These are phyloP conservation scores for Gymnoscopelus microlampas DNA, from an alignment of 2,797 vertebrate species.

Conservation along the genomic window DNA sequence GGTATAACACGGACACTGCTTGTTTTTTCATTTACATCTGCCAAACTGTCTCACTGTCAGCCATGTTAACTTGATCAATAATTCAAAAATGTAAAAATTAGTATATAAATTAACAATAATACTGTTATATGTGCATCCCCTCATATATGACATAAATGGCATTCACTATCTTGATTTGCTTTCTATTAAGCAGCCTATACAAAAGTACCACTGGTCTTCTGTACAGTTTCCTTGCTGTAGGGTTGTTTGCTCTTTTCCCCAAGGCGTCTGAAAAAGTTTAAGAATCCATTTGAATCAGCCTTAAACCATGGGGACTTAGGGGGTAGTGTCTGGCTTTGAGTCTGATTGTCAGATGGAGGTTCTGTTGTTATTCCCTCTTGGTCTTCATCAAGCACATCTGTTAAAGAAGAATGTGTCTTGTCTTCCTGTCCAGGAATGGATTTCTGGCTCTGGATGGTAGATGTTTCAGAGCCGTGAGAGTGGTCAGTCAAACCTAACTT, in stretches of 20 bases:
- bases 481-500: conserved; percentile 49
- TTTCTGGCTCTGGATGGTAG: conserved; percentile 26
- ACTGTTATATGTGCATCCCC: background rate
- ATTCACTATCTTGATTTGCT: background rate
- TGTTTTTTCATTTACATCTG: conserved; percentile 10
- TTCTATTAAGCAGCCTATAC: background rate
- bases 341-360: conserved; percentile 12
- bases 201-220: conserved; percentile 31
- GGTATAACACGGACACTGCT: conserved; percentile 32
- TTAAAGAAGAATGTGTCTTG: conserved; percentile 17
- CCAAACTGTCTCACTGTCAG: background rate
- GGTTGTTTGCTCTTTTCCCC: conserved; percentile 68
- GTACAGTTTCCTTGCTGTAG: conserved; percentile 55
- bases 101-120: conserved; percentile 5
- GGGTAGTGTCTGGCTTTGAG: conserved; percentile 42
- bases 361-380: conserved; percentile 32
- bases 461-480: conserved; percentile 27
- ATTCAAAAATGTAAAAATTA: background rate
- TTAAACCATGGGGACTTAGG: conserved; percentile 57
- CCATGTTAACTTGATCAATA: background rate
- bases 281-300: conserved; percentile 64
- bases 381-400: background rate
- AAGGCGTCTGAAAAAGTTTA: conserved; percentile 78
- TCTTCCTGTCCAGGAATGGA: conserved; percentile 44
- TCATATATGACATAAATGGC: background rate